These are phyloP conservation scores for Pissodes strobi DNA, from an alignment of 1,140 invertebrate genomes.

Conservation along the genomic window DNA sequence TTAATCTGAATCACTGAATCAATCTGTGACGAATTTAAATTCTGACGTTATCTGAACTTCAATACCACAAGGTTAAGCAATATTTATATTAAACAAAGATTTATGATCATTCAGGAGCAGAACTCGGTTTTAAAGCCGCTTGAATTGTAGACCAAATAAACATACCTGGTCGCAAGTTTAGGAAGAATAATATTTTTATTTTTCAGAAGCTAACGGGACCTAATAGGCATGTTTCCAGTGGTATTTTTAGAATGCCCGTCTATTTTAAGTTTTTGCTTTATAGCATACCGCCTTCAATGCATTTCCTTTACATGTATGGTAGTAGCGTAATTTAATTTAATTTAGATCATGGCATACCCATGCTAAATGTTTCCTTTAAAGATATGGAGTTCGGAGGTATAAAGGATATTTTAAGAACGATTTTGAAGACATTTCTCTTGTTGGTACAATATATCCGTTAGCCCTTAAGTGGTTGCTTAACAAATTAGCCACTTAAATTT, in stretches of 20 bases:
- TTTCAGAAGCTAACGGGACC: constrained; percentile 4
- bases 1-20: too few species aligned
- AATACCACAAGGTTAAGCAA: not conserved
- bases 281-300: too few species aligned
- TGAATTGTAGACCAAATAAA: not conserved
- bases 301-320: too few species aligned
- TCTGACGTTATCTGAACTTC: not conserved
- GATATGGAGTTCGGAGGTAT: too few species aligned
- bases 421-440: too few species aligned
- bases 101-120: constrained; percentile 1
- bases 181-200: constrained; percentile 8
- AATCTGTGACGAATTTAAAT: not conserved
- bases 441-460: too few species aligned
- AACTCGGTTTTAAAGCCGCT: not conserved
- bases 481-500: too few species aligned
- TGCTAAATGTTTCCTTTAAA: too few species aligned
- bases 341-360: too few species aligned
- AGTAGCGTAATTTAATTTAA: too few species aligned
- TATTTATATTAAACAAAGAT: constrained; percentile 4
- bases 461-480: too few species aligned
- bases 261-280: not conserved
- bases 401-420: too few species aligned
- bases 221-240: constrained; percentile 1
- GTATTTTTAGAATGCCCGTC: not conserved
- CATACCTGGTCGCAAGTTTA: not conserved